Percentiles rank a stretch among this genome's conserved stretches.
phyloP scores from a whole-genome alignment of 2,888 invertebrate species.

The Andrena minutula region DNA sequence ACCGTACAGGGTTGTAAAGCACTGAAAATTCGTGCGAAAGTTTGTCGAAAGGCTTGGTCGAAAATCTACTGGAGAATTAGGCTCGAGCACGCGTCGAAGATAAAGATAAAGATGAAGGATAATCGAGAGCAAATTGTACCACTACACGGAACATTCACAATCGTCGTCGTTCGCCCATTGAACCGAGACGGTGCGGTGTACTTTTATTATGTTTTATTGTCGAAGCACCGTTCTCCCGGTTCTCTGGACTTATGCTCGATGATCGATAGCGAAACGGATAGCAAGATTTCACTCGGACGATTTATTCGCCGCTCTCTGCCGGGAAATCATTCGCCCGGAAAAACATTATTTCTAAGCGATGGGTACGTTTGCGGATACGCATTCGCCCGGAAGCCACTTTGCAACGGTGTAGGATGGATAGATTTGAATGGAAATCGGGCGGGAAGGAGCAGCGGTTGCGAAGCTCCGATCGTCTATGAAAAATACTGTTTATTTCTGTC shows the following conservation, averaged over 20 bases:
- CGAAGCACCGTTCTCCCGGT: slow-evolving; percentile 25
- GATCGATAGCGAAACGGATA: slow-evolving; percentile 52
- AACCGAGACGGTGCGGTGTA: slow-evolving; percentile 40
- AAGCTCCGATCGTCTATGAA: background rate
- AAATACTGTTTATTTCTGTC: slow-evolving; percentile 24
- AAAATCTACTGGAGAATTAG: background rate
- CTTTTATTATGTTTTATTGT: slow-evolving; percentile 39
- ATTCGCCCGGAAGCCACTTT: background rate
- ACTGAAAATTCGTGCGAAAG: too few species aligned
- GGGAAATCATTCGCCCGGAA: slow-evolving; percentile 9
- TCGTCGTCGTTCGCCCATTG: slow-evolving; percentile 14
- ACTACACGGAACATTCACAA: background rate
- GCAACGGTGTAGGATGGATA: background rate
- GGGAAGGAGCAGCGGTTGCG: background rate
- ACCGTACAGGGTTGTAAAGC: too few species aligned
- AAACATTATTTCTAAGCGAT: slow-evolving; percentile 18
- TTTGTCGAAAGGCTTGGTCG: too few species aligned
- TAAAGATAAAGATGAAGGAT: slow-evolving; percentile 29
- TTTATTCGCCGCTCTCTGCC: slow-evolving; percentile 29
- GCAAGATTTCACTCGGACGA: slow-evolving; percentile 32
- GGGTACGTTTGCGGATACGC: background rate
- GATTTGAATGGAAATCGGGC: slow-evolving; percentile 4
- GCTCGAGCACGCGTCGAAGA: slow-evolving; percentile 2
- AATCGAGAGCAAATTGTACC: slow-evolving; percentile 25
- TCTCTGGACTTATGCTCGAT: slow-evolving; percentile 25